Conservation (phyloP, 2,113 vertebrate genomes). For the Oceanites oceanicus region DNA sequence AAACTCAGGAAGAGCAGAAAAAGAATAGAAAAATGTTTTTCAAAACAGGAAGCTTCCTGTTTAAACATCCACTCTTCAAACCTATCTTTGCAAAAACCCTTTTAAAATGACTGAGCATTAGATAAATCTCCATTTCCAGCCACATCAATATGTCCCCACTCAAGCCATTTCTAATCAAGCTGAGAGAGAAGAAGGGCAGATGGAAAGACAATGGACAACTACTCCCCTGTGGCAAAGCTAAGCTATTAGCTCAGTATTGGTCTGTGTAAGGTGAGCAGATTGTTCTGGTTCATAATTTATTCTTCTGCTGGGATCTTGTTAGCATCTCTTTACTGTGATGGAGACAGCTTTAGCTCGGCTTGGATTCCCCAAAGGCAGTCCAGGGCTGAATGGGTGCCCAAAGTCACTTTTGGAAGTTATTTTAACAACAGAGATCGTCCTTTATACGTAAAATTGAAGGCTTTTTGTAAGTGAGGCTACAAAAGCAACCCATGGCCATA, state of each 20-base stretch:
- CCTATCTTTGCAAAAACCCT: conserved; percentile 14
- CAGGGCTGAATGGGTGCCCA: not conserved
- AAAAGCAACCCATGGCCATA: not conserved
- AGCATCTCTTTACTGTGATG: not conserved
- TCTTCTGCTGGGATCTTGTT: conserved; percentile 37
- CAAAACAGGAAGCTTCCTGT: conserved; percentile 26
- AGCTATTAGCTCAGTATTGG: not conserved
- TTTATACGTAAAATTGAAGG: not conserved
- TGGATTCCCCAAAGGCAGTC: not conserved
- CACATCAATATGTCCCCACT: not conserved
- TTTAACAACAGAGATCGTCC: not conserved
- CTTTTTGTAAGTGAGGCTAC: not conserved
- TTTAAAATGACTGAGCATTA: not conserved
- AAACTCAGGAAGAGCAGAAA: conserved; percentile 13
- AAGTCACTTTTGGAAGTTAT: not conserved
- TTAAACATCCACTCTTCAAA: not conserved
- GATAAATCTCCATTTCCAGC: conserved; percentile 9
- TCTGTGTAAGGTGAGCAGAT: conserved; percentile 16
- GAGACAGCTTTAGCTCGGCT: not conserved
- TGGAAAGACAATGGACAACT: conserved; percentile 7
- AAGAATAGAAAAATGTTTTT: conserved; percentile 37
- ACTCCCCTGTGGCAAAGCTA: not conserved
- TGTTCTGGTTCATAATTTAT: conserved; percentile 28
- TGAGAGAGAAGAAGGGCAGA: not conserved
- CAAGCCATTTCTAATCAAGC: conserved; percentile 12